Conservation (phyloP, 2,888 invertebrate genomes). For the Dichetophora obliterata region DNA sequence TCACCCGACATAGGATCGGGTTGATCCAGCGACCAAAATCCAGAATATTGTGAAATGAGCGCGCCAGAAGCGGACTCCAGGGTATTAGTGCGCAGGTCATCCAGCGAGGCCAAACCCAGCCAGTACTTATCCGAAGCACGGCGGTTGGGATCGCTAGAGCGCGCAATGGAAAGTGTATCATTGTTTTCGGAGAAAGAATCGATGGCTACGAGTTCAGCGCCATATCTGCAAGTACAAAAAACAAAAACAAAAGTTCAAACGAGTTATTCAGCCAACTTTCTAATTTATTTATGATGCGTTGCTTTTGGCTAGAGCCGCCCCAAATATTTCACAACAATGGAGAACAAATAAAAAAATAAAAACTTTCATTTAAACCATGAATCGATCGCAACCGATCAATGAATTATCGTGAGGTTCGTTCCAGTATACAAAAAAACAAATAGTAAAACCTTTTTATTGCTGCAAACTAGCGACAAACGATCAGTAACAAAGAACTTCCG, state of each 20-base stretch:
- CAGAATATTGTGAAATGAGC: conserved; percentile 91
- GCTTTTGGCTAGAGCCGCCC: not conserved
- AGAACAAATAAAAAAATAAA: not conserved
- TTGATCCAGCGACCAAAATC: conserved; percentile 93
- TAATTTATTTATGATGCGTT: not conserved
- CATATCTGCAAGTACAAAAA: conserved; percentile 80
- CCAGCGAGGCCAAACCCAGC: conserved; percentile 90
- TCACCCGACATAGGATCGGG: conserved; percentile 90
- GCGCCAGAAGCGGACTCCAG: conserved; percentile 92
- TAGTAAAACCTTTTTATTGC: not conserved
- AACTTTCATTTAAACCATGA: conserved; percentile 23
- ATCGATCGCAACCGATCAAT: conserved; percentile 11
- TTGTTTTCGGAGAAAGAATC: conserved; percentile 94
- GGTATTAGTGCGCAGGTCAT: conserved; percentile 94
- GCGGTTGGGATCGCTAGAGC: conserved; percentile 75
- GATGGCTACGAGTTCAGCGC: conserved; percentile 92
- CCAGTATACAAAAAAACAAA: not conserved
- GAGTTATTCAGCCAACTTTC: not conserved
- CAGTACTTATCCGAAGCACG: conserved; percentile 84
- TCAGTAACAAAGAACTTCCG: not conserved
- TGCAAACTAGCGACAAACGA: not conserved
- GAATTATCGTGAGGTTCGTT: not conserved
- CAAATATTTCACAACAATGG: conserved; percentile 17
- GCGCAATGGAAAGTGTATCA: conserved; percentile 85
- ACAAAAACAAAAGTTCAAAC: not conserved